phyloP scores from a whole-genome alignment of 2,888 invertebrate genomes.

The Synergus laeviventris region DNA sequence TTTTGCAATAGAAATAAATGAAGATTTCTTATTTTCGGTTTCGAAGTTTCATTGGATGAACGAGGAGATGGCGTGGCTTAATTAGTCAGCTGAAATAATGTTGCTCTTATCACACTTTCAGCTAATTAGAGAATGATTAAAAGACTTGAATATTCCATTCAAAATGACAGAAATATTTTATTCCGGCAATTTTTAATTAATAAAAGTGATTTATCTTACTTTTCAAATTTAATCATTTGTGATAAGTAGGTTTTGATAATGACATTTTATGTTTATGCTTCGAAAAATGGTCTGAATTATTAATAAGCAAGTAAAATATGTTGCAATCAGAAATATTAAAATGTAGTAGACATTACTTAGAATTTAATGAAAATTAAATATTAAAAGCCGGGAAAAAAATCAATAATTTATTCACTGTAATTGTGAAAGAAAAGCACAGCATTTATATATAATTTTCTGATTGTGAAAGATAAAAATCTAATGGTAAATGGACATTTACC shows the following conservation, averaged over 20 bases:
- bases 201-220: not conserved
- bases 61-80: not conserved
- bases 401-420: not conserved
- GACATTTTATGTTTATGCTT: not conserved
- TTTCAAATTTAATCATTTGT: not conserved
- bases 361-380: not conserved
- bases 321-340: not conserved
- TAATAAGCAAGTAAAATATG: not conserved
- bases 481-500: not conserved
- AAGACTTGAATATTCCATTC: not conserved
- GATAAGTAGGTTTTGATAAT: not conserved
- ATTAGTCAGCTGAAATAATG: not conserved
- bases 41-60: not conserved
- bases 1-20: not conserved
- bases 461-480: not conserved
- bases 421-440: not conserved
- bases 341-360: too few species aligned
- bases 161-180: not conserved
- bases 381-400: not conserved
- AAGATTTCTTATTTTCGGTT: not conserved
- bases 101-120: not conserved
- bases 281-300: not conserved
- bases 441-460: not conserved
- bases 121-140: not conserved
- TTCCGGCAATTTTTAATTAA: not conserved